Conservation (phyloP, 2,797 vertebrate species). For the Antennarius maculatus region DNA sequence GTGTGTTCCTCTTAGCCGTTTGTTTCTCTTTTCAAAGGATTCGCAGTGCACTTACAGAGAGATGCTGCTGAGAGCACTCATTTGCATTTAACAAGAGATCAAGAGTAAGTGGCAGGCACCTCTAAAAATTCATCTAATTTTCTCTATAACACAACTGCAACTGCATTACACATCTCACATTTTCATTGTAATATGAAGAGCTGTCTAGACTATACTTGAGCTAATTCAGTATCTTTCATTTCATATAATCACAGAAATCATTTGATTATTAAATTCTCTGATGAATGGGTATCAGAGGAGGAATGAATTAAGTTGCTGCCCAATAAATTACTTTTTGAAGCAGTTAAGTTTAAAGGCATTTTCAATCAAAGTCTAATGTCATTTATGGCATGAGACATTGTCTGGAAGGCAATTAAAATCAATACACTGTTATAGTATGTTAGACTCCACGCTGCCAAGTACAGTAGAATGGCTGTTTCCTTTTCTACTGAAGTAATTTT, state of each 20-base stretch:
- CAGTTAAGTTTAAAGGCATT: constrained; percentile 76
- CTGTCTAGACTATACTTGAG: constrained; percentile 29
- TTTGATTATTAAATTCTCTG: constrained; percentile 75
- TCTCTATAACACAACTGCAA: constrained; percentile 44
- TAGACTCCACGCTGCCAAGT: constrained; percentile 9
- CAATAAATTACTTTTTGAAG: constrained; percentile 76
- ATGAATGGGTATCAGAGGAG: constrained; percentile 71
- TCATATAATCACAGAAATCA: constrained; percentile 66
- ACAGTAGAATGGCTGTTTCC: constrained; percentile 21
- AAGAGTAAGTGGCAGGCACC: constrained; percentile 54
- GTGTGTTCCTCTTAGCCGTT: constrained; percentile 25
- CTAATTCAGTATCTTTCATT: constrained; percentile 52
- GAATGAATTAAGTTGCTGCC: constrained; percentile 74
- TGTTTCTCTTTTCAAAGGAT: constrained; percentile 45
- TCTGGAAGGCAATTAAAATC: constrained; percentile 71
- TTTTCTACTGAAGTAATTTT: constrained; percentile 19
- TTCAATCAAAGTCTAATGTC: constrained; percentile 74
- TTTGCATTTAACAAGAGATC: constrained; percentile 71
- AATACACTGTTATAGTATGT: constrained; percentile 56
- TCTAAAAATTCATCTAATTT: constrained; percentile 64
- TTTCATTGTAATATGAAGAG: constrained; percentile 41
- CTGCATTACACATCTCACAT: constrained; percentile 38
- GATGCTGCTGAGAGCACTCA: constrained; percentile 43
- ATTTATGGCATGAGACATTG: constrained; percentile 70
- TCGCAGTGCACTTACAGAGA: constrained; percentile 29